Percentiles rank a stretch among this genome's conserved stretches.
These are phyloP conservation scores for Dipodomys stephensi DNA, from an alignment of 2,113 vertebrate species.

Conservation along the genomic window DNA sequence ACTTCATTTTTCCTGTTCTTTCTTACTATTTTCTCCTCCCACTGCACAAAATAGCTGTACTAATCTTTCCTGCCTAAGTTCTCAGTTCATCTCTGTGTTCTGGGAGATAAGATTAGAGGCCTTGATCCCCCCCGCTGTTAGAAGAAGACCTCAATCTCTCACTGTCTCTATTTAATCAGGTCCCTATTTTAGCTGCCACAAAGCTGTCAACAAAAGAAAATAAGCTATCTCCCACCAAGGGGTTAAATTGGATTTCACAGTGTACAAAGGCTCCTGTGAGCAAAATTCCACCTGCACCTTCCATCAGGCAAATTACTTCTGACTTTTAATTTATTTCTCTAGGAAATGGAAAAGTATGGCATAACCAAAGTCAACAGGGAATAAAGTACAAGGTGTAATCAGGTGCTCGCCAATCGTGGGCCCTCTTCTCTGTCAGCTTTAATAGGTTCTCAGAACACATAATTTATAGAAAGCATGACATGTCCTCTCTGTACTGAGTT, in stretches of 20 bases:
- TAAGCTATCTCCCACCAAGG: conserved; percentile 90
- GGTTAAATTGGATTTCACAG: conserved; percentile 97
- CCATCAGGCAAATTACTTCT: conserved; percentile 99
- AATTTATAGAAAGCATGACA: conserved; percentile 93
- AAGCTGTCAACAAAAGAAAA: conserved; percentile 98
- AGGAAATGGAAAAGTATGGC: conserved; percentile 99
- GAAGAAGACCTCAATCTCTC: conserved; percentile 99
- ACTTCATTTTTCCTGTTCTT: not conserved
- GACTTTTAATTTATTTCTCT: conserved; percentile 99
- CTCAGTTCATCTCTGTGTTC: conserved; percentile 88
- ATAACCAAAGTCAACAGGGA: conserved; percentile 97
- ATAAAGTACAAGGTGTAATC: conserved; percentile 95
- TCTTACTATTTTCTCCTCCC: conserved; percentile 68
- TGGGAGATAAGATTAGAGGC: conserved; percentile 94
- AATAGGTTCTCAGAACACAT: conserved; percentile 96
- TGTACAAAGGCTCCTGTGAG: conserved; percentile 89
- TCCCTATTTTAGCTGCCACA: conserved; percentile 95
- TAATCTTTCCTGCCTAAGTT: conserved; percentile 83
- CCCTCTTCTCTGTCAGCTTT: conserved; percentile 95
- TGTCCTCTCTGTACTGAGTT: conserved; percentile 89
- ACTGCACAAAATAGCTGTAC: conserved; percentile 80
- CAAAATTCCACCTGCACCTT: conserved; percentile 93
- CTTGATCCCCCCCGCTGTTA: conserved; percentile 95
- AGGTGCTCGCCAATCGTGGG: conserved; percentile 91
- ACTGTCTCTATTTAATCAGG: conserved; percentile 99